Percentiles rank a stretch among this genome's conserved stretches.
These are phyloP conservation scores for Drosophila kanekoi DNA, from an alignment of 2,888 invertebrate species.

Conservation along the genomic window DNA sequence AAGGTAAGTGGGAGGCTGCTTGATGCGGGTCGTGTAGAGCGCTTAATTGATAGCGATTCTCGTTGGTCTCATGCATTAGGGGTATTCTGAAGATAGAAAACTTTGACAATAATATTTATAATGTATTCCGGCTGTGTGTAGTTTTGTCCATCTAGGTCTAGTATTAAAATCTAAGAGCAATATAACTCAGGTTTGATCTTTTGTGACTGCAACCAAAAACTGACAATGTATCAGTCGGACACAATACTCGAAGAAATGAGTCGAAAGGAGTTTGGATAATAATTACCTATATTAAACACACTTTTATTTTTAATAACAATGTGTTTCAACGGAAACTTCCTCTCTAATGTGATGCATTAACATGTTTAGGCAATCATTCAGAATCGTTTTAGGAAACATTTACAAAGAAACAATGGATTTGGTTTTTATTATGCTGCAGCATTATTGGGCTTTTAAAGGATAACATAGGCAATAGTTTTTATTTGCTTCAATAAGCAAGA, in stretches of 20 bases:
- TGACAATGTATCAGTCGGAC: too few species aligned
- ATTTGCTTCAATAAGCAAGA: not conserved
- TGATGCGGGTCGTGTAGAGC: slow-evolving; percentile 59
- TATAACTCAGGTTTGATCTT: too few species aligned
- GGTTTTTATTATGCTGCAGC: not conserved
- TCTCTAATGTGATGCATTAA: not conserved
- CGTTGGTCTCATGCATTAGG: slow-evolving; percentile 30
- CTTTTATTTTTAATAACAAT: too few species aligned
- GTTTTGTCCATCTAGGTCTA: too few species aligned
- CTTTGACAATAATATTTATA: not conserved
- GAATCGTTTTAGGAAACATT: not conserved
- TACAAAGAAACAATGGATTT: not conserved
- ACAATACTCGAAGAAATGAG: too few species aligned
- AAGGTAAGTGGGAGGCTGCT: slow-evolving; percentile 52
- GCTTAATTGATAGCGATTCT: slow-evolving; percentile 63
- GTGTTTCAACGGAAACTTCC: not conserved
- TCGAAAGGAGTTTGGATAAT: too few species aligned
- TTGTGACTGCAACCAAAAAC: too few species aligned
- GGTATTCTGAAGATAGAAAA: slow-evolving; percentile 20
- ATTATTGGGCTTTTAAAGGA: slow-evolving; percentile 2
- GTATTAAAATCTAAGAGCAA: too few species aligned
- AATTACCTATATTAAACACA: too few species aligned
- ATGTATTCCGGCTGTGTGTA: too few species aligned
- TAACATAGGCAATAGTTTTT: not conserved
- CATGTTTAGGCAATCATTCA: not conserved